A percentile compares a stretch with the other conserved stretches of the same genome.
These are phyloP conservation scores for Plodia interpunctella DNA, from an alignment of 1,140 invertebrate species.

Conservation along the genomic window DNA sequence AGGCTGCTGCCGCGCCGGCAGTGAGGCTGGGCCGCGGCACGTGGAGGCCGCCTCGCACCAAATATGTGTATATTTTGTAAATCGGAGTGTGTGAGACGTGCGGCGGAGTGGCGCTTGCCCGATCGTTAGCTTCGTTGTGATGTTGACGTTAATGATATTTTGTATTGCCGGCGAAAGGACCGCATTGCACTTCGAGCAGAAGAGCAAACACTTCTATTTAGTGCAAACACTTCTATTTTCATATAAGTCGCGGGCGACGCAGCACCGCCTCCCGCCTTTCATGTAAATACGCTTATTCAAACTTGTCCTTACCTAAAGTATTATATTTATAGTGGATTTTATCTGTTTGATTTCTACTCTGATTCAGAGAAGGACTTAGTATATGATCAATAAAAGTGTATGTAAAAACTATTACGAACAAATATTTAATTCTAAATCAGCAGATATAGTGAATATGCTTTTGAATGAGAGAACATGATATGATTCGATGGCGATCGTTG, in stretches of 20 bases:
- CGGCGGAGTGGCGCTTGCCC: too few species aligned
- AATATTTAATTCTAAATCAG: constrained; percentile 4
- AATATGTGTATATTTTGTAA: constrained; percentile 3
- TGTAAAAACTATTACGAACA: neutral
- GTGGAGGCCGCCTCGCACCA: constrained; percentile 23
- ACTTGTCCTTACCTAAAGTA: neutral
- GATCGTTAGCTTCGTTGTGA: too few species aligned
- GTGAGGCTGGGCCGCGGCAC: constrained; percentile 41
- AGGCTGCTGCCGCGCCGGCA: constrained; percentile 14
- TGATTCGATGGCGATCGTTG: neutral
- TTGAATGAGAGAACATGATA: neutral
- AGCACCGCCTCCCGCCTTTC: neutral
- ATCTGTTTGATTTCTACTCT: neutral
- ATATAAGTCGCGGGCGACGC: neutral
- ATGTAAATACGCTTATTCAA: neutral
- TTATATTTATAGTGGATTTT: too few species aligned
- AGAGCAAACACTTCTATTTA: too few species aligned
- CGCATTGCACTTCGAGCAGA: too few species aligned
- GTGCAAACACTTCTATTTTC: too few species aligned
- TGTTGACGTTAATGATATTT: too few species aligned
- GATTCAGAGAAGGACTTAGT: neutral
- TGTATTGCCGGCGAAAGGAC: too few species aligned
- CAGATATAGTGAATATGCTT: neutral
- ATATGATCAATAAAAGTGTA: neutral
- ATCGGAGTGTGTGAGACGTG: neutral